These are phyloP conservation scores for Pelecanoides urinatrix DNA, from an alignment of 2,113 vertebrate species.

Conservation along the genomic window DNA sequence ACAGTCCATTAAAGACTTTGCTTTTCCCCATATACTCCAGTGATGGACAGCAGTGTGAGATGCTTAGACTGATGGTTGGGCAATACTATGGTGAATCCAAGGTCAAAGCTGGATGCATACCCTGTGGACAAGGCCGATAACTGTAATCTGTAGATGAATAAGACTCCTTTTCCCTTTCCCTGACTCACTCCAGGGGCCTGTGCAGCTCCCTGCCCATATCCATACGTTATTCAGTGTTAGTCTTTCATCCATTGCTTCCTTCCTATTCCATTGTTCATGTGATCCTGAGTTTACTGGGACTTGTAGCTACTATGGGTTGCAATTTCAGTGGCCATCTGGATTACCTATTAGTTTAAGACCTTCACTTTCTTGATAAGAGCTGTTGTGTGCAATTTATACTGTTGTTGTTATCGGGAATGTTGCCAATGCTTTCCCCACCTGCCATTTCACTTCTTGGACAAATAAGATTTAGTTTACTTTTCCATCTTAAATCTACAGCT, in stretches of 20 bases:
- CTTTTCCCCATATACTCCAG: neutral
- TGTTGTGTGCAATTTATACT: neutral
- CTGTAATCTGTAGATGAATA: neutral
- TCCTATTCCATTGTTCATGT: neutral
- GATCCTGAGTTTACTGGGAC: neutral
- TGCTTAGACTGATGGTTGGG: neutral
- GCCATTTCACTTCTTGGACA: neutral
- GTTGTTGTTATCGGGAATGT: neutral
- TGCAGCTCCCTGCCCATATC: neutral
- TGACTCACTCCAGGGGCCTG: neutral
- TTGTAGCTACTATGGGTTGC: neutral
- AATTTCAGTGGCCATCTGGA: neutral
- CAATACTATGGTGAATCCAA: neutral
- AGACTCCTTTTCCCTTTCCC: neutral
- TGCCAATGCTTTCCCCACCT: neutral
- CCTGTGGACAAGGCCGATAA: neutral
- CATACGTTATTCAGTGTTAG: neutral
- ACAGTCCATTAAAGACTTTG: neutral
- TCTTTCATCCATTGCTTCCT: neutral
- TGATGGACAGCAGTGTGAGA: neutral
- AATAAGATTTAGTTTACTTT: constrained; percentile 27
- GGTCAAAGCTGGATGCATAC: neutral
- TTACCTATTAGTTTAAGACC: neutral
- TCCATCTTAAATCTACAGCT: neutral
- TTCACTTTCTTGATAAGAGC: neutral